Conservation (phyloP, 2,113 vertebrate genomes). For the Nannobrachium achirus region DNA sequence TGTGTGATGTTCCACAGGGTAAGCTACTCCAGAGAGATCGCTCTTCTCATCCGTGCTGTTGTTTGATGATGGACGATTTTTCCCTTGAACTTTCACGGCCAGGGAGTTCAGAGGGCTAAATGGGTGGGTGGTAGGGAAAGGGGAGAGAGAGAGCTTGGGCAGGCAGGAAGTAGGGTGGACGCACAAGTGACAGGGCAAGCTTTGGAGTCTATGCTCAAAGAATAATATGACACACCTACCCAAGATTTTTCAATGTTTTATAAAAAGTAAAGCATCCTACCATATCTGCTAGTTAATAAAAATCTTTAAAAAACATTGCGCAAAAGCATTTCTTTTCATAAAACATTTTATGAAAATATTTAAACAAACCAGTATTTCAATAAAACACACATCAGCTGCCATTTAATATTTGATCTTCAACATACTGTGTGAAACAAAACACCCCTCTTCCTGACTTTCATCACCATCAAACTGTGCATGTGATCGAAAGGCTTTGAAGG, state of each 20-base stretch:
- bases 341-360: too few relatives aligned
- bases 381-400: not conserved
- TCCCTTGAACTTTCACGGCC: conserved; percentile 64
- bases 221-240: conserved; percentile 51
- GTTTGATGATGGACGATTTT: conserved; percentile 66
- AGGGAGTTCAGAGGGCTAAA: conserved; percentile 48
- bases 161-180: conserved; percentile 35
- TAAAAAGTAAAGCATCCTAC: not conserved
- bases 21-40: conserved; percentile 56
- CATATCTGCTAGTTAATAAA: not conserved
- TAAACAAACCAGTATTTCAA: not conserved
- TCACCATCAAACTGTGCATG: conserved; percentile 59
- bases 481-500: conserved; percentile 55
- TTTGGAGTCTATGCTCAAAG: conserved; percentile 31
- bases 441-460: conserved; percentile 54
- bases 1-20: conserved; percentile 70
- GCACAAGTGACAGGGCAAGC: conserved; percentile 30
- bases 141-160: not conserved
- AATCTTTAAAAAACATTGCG: too few relatives aligned
- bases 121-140: not conserved
- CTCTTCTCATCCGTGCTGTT: conserved; percentile 64
- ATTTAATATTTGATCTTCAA: not conserved
- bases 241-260: conserved; percentile 23
- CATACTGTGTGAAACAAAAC: conserved; percentile 5
- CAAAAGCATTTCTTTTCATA: too few relatives aligned